Evolutionary conservation across 64 coral and sea anemone genomes (phyloP).

Genomic region (Pachyseris speciosa): DNA sequence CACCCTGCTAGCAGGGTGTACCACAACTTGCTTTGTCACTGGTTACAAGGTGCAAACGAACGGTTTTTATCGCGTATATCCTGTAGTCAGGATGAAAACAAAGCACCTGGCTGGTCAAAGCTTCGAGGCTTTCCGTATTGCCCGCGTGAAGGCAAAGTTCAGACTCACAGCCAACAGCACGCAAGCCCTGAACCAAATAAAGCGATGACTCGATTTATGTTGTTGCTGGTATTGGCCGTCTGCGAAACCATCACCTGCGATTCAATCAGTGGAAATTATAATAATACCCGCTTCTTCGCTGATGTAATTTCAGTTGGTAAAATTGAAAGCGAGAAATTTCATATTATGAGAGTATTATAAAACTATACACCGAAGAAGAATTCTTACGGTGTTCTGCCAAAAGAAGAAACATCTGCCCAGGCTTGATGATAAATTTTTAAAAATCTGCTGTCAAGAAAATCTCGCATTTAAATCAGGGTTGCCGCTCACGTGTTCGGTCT

Average conservation of each 20-base stretch:
- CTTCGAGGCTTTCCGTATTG: too few relatives aligned
- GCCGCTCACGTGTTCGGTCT: neutral
- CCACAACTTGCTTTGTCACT: too few relatives aligned
- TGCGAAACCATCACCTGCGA: neutral
- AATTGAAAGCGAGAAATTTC: neutral
- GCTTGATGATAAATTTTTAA: neutral
- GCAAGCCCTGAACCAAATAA: neutral
- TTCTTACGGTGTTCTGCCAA: too few relatives aligned
- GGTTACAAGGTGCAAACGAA: neutral
- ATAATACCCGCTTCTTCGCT: too few relatives aligned
- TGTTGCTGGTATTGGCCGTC: neutral
- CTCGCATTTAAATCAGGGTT: neutral
- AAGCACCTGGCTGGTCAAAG: neutral
- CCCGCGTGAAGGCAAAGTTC: too few relatives aligned
- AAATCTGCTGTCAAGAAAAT: neutral
- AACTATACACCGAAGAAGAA: neutral
- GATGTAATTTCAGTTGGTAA: neutral
- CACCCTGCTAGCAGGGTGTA: too few relatives aligned
- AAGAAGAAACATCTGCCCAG: neutral
- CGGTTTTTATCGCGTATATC: neutral
- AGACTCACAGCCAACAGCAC: too few relatives aligned
- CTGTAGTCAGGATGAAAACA: neutral
- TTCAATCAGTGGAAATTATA: too few relatives aligned
- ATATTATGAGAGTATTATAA: neutral
- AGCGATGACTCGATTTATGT: neutral